Percentiles rank a stretch among this genome's conserved stretches.
Conservation (phyloP, 1,140 invertebrate genomes). For the Drosophila arawakana region DNA sequence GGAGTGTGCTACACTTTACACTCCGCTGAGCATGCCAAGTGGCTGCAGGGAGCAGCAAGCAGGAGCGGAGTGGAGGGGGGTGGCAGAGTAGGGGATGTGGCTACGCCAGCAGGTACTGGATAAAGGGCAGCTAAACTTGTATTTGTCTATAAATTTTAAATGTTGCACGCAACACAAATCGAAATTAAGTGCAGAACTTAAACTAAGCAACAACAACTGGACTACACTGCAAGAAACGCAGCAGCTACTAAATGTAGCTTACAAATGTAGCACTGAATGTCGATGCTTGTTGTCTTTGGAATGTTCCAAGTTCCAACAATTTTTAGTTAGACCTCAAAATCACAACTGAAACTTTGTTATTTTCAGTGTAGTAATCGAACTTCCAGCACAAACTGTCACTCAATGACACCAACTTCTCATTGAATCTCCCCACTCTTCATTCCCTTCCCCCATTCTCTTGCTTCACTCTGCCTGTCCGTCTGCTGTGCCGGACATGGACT, state of each 20-base stretch:
- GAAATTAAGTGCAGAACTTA: conserved; percentile 49
- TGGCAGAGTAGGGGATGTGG: background rate
- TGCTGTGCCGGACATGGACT: conserved; percentile 17
- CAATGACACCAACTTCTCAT: background rate
- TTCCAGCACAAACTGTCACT: conserved; percentile 22
- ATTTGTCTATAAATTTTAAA: conserved; percentile 63
- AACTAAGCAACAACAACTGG: conserved; percentile 15
- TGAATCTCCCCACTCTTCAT: background rate
- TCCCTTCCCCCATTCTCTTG: background rate
- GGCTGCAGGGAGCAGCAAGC: conserved; percentile 8
- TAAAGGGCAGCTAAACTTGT: conserved; percentile 9
- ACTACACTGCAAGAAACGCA: background rate
- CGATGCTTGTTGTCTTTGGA: no score
- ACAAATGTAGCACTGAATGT: no score
- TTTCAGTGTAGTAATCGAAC: background rate
- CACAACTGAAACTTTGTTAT: no score
- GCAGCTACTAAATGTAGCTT: no score
- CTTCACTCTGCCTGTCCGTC: background rate
- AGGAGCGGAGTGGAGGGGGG: background rate
- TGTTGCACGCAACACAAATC: conserved; percentile 58
- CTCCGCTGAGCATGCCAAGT: conserved; percentile 57
- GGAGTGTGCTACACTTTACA: conserved; percentile 54
- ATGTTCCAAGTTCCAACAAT: background rate
- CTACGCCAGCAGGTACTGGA: conserved; percentile 8
- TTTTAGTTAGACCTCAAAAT: no score